Base-by-base conservation (phyloP, 2,797 vertebrate genomes). In the Pseudomugil tenellus region DNA sequence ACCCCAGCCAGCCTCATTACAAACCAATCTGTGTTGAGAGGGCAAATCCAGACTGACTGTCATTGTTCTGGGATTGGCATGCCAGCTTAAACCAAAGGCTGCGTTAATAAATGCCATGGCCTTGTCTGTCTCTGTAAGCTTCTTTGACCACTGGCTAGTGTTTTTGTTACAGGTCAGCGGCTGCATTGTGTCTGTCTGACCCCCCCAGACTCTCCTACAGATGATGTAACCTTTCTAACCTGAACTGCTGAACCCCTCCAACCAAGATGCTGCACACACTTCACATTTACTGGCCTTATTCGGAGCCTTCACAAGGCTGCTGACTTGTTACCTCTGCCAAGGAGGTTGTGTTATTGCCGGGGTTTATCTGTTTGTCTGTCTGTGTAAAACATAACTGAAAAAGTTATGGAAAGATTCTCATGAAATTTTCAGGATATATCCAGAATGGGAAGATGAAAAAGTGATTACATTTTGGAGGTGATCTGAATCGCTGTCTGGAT, bases 1-100 rank as follows among this genome's bases (percentile, higher is more conserved):
- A 57, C 77, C 74, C 53, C 16, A 67, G 65, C 35, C 0, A 32
- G 76, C 83, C 89, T 91, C 86, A 84, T 92, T 92, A 93, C 80
- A 76, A 89, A 74, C 74, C 75, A 83, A 79, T 90, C 88, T 88
- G 75, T 61, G 56, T 54, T 41, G 79, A 87, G 80, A 84, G 80
- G 79, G 71, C 78, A 92, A 91, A 93, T 91, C 58, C 72, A 57
- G 73, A 89, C 84, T 93, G 92, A 93, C 92, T 90, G 87, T 76
- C 80, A 92, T 94, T 94, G 92, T 94, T 91, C 81, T 84, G 72
- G 90, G 87, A 92, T 88, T 90, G 90, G 87, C 90, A 89, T 83
- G 69, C 76, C 67, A 41, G 77, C 83, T 89, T 68, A 71, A 85
- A 84, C 60, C 72, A 10, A 48, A 61, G 76, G 58, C 61, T 39